These are phyloP conservation scores for Micrasema minimum DNA, from an alignment of 1,140 invertebrate species.

Conservation along the genomic window DNA sequence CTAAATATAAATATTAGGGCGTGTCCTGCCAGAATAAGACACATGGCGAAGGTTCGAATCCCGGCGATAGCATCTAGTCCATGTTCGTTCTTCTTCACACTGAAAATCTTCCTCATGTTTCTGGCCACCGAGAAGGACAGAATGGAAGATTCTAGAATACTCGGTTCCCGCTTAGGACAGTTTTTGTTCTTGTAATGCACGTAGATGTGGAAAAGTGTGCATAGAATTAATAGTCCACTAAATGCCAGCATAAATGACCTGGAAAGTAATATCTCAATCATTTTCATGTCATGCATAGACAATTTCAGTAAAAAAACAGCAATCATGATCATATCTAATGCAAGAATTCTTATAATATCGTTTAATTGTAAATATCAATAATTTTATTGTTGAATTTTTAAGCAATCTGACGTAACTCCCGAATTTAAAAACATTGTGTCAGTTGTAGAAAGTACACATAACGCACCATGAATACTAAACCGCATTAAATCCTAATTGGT, in stretches of 20 bases:
- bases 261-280: conserved; percentile 17
- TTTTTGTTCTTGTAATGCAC: conserved; percentile 37
- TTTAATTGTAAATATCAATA: too few species aligned
- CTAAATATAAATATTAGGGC: conserved; percentile 72
- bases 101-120: conserved; percentile 71
- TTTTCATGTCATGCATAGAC: not conserved
- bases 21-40: conserved; percentile 73
- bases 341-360: too few species aligned
- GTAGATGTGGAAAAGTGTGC: conserved; percentile 60
- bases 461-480: too few species aligned
- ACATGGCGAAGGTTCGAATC: conserved; percentile 73
- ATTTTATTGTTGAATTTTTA: too few species aligned
- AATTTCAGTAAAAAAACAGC: too few species aligned
- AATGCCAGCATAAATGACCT: conserved; percentile 54
- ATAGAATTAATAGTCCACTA: conserved; percentile 56
- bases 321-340: conserved; percentile 21
- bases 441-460: too few species aligned
- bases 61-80: conserved; percentile 74
- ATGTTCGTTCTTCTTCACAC: conserved; percentile 69
- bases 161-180: not conserved
- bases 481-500: too few species aligned
- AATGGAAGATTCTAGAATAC: conserved; percentile 58
- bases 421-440: too few species aligned
- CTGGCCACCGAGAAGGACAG: conserved; percentile 70
- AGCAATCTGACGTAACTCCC: too few species aligned